Percentiles rank a stretch among this genome's conserved stretches.
phyloP scores from a whole-genome alignment of 2,888 invertebrate genomes.

The Pteria penguin region DNA sequence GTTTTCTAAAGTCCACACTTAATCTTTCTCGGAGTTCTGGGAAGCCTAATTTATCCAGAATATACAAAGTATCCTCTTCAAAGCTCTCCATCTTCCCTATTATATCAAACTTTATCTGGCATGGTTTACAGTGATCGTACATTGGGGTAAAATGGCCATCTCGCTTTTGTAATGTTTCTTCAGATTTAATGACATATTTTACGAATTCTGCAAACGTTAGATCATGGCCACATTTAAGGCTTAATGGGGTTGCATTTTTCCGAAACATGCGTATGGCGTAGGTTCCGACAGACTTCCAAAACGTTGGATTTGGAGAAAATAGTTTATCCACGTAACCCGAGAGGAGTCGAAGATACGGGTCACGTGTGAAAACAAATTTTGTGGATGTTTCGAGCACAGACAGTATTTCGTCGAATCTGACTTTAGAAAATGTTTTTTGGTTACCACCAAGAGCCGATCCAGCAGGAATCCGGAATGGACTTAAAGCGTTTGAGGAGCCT shows the following conservation, averaged over 20 bases:
- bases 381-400: neutral
- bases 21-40: conserved; percentile 1
- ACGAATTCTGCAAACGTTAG: conserved; percentile 58
- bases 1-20: conserved; percentile 8
- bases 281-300: conserved; percentile 44
- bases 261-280: conserved; percentile 35
- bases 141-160: conserved; percentile 58
- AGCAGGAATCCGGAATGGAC: conserved; percentile 29
- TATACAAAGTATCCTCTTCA: conserved; percentile 49
- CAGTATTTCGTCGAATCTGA: conserved; percentile 18
- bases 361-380: conserved; percentile 52
- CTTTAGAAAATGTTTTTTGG: conserved; percentile 11
- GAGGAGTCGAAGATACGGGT: conserved; percentile 55
- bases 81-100: conserved; percentile 60
- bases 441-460: conserved; percentile 8
- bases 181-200: conserved; percentile 41
- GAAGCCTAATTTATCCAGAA: conserved; percentile 40
- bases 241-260: conserved; percentile 23
- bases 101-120: conserved; percentile 49
- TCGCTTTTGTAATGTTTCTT: conserved; percentile 28
- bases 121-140: conserved; percentile 57
- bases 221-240: conserved; percentile 52
- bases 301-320: conserved; percentile 53
- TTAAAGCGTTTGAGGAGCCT: neutral
- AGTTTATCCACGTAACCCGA: conserved; percentile 62